Percentiles rank a stretch among this genome's conserved stretches.
Conservation (phyloP, 2,888 invertebrate genomes). For the Conchocele bisecta region DNA sequence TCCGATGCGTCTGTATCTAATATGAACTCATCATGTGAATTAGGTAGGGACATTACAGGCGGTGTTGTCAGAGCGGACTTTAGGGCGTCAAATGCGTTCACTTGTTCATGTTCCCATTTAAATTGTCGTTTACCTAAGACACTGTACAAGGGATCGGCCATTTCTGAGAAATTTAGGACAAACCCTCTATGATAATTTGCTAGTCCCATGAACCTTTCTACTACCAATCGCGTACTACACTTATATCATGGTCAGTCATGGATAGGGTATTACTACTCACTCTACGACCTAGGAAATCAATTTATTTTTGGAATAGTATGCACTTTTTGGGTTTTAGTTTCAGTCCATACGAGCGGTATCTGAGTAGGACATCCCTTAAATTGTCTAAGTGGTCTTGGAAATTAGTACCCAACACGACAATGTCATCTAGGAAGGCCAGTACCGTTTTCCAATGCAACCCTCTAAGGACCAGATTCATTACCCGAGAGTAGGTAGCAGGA, state of each 20-base stretch:
- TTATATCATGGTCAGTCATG: no score
- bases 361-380: conserved; percentile 24
- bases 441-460: conserved; percentile 6
- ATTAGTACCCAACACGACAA: conserved; percentile 44
- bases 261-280: no score
- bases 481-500: no score
- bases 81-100: conserved; percentile 15
- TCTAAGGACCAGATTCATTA: neutral
- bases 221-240: neutral
- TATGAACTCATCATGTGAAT: conserved; percentile 25
- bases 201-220: conserved; percentile 45
- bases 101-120: conserved; percentile 18
- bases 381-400: conserved; percentile 35
- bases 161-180: conserved; percentile 19
- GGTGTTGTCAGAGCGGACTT: conserved; percentile 11
- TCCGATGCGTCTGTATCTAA: no score
- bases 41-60: conserved; percentile 39
- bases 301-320: no score
- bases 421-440: conserved; percentile 54
- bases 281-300: no score
- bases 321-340: conserved; percentile 56
- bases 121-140: conserved; percentile 29
- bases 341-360: conserved; percentile 31
- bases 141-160: conserved; percentile 20
- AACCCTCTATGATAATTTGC: conserved; percentile 39